phyloP scores from a whole-genome alignment of 2,797 vertebrate species.

The Pachyuromys duprasi region DNA sequence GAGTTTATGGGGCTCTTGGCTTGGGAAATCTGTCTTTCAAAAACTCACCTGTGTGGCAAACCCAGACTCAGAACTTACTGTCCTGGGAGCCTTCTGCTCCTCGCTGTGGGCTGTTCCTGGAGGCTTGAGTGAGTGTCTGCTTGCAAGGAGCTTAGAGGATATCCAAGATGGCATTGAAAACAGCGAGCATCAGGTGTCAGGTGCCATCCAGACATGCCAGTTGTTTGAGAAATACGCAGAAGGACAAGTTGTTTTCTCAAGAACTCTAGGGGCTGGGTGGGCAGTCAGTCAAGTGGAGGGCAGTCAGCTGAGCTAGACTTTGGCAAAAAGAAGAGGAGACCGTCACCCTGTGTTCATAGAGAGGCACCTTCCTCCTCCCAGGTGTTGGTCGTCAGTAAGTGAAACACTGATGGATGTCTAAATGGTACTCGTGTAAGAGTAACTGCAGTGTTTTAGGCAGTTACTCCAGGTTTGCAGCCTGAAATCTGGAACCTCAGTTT shows the following conservation, averaged over 20 bases:
- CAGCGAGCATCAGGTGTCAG: neutral
- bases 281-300: neutral
- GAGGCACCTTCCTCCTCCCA: neutral
- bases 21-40: neutral
- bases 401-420: neutral
- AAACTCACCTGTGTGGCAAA: neutral
- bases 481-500: neutral
- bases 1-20: neutral
- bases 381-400: neutral
- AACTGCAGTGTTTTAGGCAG: neutral
- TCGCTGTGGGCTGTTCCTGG: fast-evolving
- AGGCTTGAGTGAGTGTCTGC: neutral
- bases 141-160: neutral
- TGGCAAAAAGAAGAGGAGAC: neutral
- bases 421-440: neutral
- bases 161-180: neutral
- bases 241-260: neutral
- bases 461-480: neutral
- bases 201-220: neutral
- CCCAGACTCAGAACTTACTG: neutral
- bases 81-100: neutral
- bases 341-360: too few species aligned
- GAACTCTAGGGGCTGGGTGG: neutral
- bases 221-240: neutral
- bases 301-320: neutral